Base-by-base conservation (phyloP, 2,113 vertebrate species). In the Spea bombifrons region DNA sequence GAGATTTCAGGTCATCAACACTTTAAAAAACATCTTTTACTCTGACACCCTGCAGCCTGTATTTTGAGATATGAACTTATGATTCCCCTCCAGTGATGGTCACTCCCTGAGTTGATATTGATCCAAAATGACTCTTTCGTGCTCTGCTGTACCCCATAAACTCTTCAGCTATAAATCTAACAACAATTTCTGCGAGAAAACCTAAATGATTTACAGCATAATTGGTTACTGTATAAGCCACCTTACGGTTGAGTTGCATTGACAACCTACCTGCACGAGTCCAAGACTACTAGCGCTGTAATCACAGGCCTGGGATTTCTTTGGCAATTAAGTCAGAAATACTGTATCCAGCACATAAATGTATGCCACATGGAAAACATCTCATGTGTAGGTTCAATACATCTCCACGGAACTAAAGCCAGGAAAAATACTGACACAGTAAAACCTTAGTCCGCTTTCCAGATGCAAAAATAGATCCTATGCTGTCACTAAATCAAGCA, bases 281-380 rank as follows among this genome's bases (percentile, higher is more conserved):
- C 61, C 61, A 16, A 4, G 49, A 50, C 61, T 43, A 50, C 17
- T 63, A 30, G 8, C 8, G 63, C 52, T 63, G 43, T 17, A 63
- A 71, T 71, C 7, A 13, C 16, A 70, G 67, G 46, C 55, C 47
- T 61, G 17, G 67, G 53, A 52, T 52, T 78, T 63, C 46, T 64
- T 67, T 78, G 67, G 17, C 10, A 69, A 50, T 50, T 16, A 49
- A 30, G 53, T n/a, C 45, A 71, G n/a, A 48, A 8, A 2, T 76
- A 43, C 69, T 69, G 16, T 48, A 69, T 61, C n/a, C 44, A 64
- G 68, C 48, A 78, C 45, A 43, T 70, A 57, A 68, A 59, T 49
- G 9, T 77, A 77, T 63, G 8, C n/a, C 66, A 68, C 75, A 50
- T 64, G 68, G 68, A 65, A 78, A 78, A 59, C 17, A 52, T 78